phyloP scores from a whole-genome alignment of 2,113 vertebrate genomes.

The Campylorhamphus procurvoides region DNA sequence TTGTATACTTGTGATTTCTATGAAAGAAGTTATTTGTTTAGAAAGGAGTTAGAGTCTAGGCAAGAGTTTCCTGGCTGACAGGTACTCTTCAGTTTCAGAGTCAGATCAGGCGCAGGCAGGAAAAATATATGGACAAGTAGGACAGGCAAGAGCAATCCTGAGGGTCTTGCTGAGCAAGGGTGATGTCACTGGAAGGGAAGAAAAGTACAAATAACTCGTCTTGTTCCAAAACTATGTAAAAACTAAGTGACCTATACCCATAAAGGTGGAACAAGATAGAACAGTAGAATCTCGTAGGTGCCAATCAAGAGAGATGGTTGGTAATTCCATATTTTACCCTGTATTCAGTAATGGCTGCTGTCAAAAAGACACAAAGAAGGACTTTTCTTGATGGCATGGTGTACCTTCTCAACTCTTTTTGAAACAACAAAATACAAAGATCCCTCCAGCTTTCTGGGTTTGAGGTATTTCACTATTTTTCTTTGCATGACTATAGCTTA shows the following conservation, averaged over 20 bases:
- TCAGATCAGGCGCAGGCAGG: neutral
- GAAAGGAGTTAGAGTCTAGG: neutral
- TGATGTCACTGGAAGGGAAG: neutral
- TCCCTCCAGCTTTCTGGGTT: neutral
- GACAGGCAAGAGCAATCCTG: neutral
- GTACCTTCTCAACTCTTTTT: neutral
- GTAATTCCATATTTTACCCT: neutral
- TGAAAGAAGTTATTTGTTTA: neutral
- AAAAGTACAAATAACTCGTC: neutral
- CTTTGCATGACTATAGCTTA: neutral
- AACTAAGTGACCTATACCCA: neutral
- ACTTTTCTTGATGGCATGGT: neutral
- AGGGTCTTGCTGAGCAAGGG: neutral
- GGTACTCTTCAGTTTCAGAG: neutral
- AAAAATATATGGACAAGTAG: neutral
- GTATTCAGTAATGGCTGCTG: neutral
- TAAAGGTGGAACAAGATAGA: neutral
- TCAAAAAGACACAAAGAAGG: neutral
- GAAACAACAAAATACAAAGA: neutral
- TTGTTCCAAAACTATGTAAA: neutral
- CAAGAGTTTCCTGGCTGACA: neutral
- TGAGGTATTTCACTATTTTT: neutral
- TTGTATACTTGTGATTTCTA: neutral
- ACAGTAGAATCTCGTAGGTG: neutral
- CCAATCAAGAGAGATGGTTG: neutral